Evolutionary conservation across 2,888 invertebrate species (phyloP), one percentile per base, ranked within the genome.

Genomic region (Notodonta ziczac): DNA sequence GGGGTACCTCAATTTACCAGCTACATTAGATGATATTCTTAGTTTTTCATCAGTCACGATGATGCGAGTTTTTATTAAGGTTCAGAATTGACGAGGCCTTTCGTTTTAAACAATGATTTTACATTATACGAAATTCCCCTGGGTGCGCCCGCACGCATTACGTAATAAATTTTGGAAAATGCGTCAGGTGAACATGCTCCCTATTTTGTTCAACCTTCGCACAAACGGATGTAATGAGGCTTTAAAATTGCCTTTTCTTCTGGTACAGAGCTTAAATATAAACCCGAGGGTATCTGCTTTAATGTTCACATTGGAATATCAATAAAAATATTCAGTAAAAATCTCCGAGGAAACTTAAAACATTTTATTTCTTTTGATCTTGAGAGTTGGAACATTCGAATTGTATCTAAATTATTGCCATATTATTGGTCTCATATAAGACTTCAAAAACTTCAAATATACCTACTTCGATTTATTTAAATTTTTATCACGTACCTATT

Each of bases 221-320:
- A 57, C 61, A 60, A 58, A 64, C 55, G 55, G 32, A 56, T 61
- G 63, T 59, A 61, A 62, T 57, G 44, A 53, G 40, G 52, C 48
- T 67, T 67, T 54, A 32, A 66, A 62, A 66, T 65, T 66, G 44
- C 63, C 14, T 39, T 60, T 44, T 13, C 61, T 60, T 59, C 62
- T 65, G 57, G 66, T 54, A 39, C 61, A 55, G 5, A 32, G 52
- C 58, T 58, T 59, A 56, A 40, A 46, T 39, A 40, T 40, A 58
- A 59, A 58, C 61, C 55, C 54, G 54, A 46, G 59, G 46, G 46
- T 32, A 50, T 52, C 48, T 8, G 56, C 53, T 58, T 50, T 14
- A 44, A 44, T 46, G 46, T 51, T 24, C 51, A 7, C 51, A 51
- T 9, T 24, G 3, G 16, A 51, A 51, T 16, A 51, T 16, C 16